phyloP scores from a whole-genome alignment of 2,888 invertebrate genomes.

The Drosophila emarginata region DNA sequence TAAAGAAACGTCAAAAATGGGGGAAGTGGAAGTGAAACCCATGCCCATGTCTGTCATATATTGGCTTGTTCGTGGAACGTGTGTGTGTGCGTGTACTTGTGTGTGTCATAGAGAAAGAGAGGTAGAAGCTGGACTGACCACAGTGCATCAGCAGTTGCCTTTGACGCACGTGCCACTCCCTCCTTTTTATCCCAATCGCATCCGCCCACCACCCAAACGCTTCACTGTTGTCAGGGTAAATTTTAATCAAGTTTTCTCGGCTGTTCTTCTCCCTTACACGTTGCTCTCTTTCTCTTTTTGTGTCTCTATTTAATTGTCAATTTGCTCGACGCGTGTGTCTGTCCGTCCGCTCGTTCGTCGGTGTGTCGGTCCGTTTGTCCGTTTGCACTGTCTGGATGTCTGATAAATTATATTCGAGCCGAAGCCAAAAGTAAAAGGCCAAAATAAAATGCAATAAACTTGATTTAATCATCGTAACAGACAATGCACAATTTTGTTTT shows the following conservation, averaged over 20 bases:
- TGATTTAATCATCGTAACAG: conserved; percentile 21
- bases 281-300: conserved; percentile 9
- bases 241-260: conserved; percentile 74
- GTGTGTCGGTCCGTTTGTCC: not conserved
- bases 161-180: conserved; percentile 60
- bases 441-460: conserved; percentile 57
- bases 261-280: conserved; percentile 24
- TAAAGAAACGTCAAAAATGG: not conserved
- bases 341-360: conserved; percentile 18
- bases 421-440: conserved; percentile 48
- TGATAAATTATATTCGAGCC: conserved; percentile 62
- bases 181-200: conserved; percentile 2
- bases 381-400: conserved; percentile 39
- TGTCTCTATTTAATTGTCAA: conserved; percentile 70
- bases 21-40: conserved; percentile 8
- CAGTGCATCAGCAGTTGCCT: conserved; percentile 58
- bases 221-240: conserved; percentile 52
- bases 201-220: conserved; percentile 13
- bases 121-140: conserved; percentile 34
- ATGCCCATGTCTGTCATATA: conserved; percentile 43
- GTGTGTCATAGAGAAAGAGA: not conserved
- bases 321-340: conserved; percentile 61
- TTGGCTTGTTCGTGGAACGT: conserved; percentile 42
- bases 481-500: conserved; percentile 28
- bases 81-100: conserved; percentile 8